Percentiles rank a stretch among this genome's conserved stretches.
Evolutionary conservation across 2,888 invertebrate genomes (phyloP).

Genomic region (Meteorus cinctellus): DNA sequence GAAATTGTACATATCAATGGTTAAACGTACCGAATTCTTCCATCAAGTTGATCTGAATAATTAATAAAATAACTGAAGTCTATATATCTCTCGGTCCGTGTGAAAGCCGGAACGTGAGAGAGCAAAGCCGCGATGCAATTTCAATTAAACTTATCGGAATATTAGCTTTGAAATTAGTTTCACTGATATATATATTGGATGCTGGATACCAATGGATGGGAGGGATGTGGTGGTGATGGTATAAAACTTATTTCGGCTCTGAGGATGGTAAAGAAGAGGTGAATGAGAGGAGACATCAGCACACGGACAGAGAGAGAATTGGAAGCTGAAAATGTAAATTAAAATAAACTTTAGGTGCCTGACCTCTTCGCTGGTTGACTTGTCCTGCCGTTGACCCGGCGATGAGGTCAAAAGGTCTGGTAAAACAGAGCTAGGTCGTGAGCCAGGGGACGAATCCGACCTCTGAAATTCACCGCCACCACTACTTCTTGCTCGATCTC

Average conservation of each 20-base stretch:
- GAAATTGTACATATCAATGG: not conserved
- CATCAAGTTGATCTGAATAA: conserved; percentile 31
- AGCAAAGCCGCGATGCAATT: conserved; percentile 23
- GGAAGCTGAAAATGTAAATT: conserved; percentile 33
- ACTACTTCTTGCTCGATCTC: conserved; percentile 72
- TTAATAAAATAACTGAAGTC: conserved; percentile 26
- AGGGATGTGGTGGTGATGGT: not conserved
- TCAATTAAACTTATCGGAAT: conserved; percentile 31
- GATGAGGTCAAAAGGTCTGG: conserved; percentile 96
- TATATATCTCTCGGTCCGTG: conserved; percentile 44
- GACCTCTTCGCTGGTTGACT: conserved; percentile 97
- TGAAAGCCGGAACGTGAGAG: conserved; percentile 50
- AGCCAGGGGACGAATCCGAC: conserved; percentile 75
- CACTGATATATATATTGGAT: conserved; percentile 8
- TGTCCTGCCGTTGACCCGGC: conserved; percentile 91
- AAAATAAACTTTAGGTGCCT: conserved; percentile 65
- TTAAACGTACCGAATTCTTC: conserved; percentile 24
- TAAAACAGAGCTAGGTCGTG: conserved; percentile 92
- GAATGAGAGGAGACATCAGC: not conserved
- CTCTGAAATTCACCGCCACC: conserved; percentile 76
- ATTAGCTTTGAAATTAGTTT: conserved; percentile 29
- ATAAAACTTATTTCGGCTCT: conserved; percentile 1
- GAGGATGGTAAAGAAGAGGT: not conserved
- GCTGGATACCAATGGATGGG: not conserved
- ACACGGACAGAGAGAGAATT: conserved; percentile 13